phyloP scores from a whole-genome alignment of 2,888 invertebrate species.

The Anaspis maculata region DNA sequence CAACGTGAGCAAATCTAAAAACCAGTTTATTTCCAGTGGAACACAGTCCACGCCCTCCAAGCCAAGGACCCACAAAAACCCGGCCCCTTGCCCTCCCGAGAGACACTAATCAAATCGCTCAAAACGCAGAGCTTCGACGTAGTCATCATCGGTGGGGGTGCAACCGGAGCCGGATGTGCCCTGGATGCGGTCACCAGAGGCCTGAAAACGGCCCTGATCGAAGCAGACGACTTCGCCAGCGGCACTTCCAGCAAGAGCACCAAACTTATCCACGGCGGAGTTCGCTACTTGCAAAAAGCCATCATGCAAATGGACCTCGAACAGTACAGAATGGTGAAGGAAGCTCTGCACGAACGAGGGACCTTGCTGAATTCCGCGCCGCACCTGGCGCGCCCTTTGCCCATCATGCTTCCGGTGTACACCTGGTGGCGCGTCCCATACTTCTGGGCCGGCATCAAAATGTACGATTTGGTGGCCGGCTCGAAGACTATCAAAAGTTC shows the following conservation, averaged over 20 bases:
- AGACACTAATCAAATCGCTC: conserved; percentile 69
- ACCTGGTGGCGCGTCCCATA: conserved; percentile 99
- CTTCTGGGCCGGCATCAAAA: conserved; percentile 97
- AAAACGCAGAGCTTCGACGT: conserved; percentile 79
- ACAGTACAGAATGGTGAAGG: conserved; percentile 98
- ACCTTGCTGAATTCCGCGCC: conserved; percentile 93
- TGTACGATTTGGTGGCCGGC: conserved; percentile 97
- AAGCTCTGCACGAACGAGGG: conserved; percentile 91
- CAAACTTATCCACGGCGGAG: conserved; percentile 97
- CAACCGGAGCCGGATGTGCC: conserved; percentile 95
- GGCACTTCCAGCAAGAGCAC: conserved; percentile 94
- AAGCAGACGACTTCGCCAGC: conserved; percentile 94
- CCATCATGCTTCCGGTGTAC: conserved; percentile 98
- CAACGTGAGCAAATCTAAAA: too few species aligned
- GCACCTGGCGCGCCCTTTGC: conserved; percentile 91
- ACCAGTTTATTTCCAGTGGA: too few species aligned
- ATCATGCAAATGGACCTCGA: conserved; percentile 90
- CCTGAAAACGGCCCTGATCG: conserved; percentile 90
- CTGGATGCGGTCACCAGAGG: conserved; percentile 91
- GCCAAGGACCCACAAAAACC: conserved; percentile 43
- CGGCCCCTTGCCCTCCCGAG: conserved; percentile 68
- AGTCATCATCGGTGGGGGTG: conserved; percentile 93
- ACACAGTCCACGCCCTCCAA: conserved; percentile 32
- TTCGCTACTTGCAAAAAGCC: conserved; percentile 95
- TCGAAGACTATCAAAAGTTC: conserved; percentile 90